phyloP scores from a whole-genome alignment of 2,113 vertebrate species.

The Silurus meridionalis region DNA sequence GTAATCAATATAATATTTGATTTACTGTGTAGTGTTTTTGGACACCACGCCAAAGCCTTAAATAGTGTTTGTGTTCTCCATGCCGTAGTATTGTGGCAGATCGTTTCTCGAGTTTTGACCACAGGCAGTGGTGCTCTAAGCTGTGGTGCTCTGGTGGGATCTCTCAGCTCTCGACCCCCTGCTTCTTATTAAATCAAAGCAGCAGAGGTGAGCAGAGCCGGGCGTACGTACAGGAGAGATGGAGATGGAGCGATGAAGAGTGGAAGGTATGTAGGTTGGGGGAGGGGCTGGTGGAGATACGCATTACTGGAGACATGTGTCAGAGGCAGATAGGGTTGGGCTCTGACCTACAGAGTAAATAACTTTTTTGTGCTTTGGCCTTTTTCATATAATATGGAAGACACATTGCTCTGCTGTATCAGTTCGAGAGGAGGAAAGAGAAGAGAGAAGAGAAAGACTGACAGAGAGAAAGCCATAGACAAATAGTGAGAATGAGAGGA shows the following conservation, averaged over 20 bases:
- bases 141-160: slow-evolving; percentile 13
- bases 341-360: slow-evolving; percentile 52
- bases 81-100: slow-evolving; percentile 15
- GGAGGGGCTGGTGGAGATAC: slow-evolving; percentile 45
- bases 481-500: background rate
- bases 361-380: slow-evolving; percentile 55
- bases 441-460: background rate
- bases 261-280: background rate
- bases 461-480: background rate
- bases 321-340: slow-evolving; percentile 41
- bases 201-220: slow-evolving; percentile 38
- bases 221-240: slow-evolving; percentile 28
- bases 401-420: slow-evolving; percentile 41
- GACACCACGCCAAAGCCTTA: background rate
- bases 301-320: slow-evolving; percentile 51
- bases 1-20: background rate
- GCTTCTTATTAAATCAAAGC: slow-evolving; percentile 46
- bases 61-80: background rate
- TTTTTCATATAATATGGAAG: slow-evolving; percentile 46
- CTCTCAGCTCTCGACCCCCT: slow-evolving; percentile 16
- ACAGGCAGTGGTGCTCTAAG: background rate
- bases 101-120: slow-evolving; percentile 22
- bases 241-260: slow-evolving; percentile 6
- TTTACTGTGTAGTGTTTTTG: background rate
- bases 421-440: background rate